Percentiles rank a stretch among this genome's conserved stretches.
These are phyloP conservation scores for Drosophila setifemur DNA, from an alignment of 1,140 invertebrate genomes.

Conservation along the genomic window DNA sequence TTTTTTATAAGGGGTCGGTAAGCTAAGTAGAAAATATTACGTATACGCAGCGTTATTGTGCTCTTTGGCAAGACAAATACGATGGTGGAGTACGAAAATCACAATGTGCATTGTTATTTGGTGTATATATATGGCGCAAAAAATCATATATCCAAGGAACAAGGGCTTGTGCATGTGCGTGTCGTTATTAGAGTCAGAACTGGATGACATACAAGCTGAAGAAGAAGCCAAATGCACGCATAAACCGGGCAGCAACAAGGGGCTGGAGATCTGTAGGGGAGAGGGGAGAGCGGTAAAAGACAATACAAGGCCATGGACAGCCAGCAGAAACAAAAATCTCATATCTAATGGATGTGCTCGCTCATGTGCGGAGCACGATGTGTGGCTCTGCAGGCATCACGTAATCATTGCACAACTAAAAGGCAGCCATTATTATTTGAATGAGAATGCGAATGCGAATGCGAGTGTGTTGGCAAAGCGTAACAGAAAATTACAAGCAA, in stretches of 20 bases:
- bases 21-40: conserved; percentile 59
- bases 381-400: conserved; percentile 66
- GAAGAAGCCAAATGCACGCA: conserved; percentile 67
- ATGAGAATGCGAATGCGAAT: conserved; percentile 66
- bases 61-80: conserved; percentile 28
- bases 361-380: conserved; percentile 40
- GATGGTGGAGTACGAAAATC: conserved; percentile 24
- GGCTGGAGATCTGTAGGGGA: not conserved
- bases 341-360: conserved; percentile 75
- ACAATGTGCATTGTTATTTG: conserved; percentile 57
- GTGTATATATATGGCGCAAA: conserved; percentile 9
- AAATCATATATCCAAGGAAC: conserved; percentile 43
- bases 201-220: conserved; percentile 64
- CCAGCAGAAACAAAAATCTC: conserved; percentile 64
- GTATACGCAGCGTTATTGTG: conserved; percentile 48
- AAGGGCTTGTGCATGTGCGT: conserved; percentile 33
- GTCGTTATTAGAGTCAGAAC: conserved; percentile 59
- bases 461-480: conserved; percentile 53
- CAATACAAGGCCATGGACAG: conserved; percentile 31
- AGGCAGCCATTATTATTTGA: conserved; percentile 79
- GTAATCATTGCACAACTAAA: conserved; percentile 80
- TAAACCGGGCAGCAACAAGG: conserved; percentile 28
- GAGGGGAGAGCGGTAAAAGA: conserved; percentile 1
- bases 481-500: conserved; percentile 78
- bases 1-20: conserved; percentile 25